phyloP scores from a whole-genome alignment of 2,797 vertebrate genomes.

The Arrhamphus sclerolepis region DNA sequence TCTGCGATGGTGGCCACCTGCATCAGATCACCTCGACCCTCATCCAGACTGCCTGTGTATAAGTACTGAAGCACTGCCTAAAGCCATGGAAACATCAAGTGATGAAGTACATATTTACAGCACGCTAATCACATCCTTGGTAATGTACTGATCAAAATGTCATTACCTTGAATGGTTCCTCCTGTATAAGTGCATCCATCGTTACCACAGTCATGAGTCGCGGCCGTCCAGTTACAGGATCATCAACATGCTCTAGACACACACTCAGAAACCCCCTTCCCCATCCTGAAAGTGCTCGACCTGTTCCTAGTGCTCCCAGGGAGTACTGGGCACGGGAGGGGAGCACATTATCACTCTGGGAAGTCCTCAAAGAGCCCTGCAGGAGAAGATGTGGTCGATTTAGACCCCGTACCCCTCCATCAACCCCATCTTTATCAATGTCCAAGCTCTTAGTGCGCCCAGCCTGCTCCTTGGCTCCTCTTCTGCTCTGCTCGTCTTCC shows the following conservation, averaged over 20 bases:
- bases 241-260: constrained; percentile 81
- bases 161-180: constrained; percentile 83
- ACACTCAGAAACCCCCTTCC: constrained; percentile 87
- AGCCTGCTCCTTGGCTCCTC: constrained; percentile 83
- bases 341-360: constrained; percentile 83
- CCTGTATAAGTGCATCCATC: constrained; percentile 86
- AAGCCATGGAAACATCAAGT: constrained; percentile 29
- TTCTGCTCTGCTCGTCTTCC: constrained; percentile 80
- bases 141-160: not conserved
- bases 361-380: constrained; percentile 79
- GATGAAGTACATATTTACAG: constrained; percentile 4
- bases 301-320: constrained; percentile 62
- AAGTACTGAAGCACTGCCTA: constrained; percentile 88
- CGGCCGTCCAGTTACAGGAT: constrained; percentile 82
- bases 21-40: constrained; percentile 83
- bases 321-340: constrained; percentile 69
- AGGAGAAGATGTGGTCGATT: constrained; percentile 71
- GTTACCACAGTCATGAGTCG: constrained; percentile 85
- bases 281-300: constrained; percentile 83
- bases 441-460: constrained; percentile 85
- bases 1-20: constrained; percentile 92
- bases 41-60: constrained; percentile 87
- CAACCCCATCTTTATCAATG: constrained; percentile 78
- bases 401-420: constrained; percentile 63
- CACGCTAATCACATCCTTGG: not conserved